These are phyloP conservation scores for Porphyrio hochstetteri DNA, from an alignment of 2,113 vertebrate genomes.

Conservation along the genomic window DNA sequence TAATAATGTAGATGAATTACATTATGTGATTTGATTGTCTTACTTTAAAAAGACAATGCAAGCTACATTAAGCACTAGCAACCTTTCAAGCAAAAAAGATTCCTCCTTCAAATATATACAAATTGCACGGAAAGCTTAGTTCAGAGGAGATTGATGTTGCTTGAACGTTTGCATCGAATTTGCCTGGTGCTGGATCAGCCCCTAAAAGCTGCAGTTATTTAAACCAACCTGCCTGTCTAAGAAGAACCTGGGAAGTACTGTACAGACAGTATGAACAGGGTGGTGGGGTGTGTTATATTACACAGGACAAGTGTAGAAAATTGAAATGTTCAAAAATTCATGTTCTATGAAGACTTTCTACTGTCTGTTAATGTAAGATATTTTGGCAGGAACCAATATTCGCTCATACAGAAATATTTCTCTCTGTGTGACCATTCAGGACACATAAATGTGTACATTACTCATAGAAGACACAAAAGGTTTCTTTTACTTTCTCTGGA, in stretches of 20 bases:
- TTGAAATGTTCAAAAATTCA: background rate
- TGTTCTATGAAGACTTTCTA: background rate
- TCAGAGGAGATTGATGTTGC: background rate
- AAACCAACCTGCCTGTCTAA: background rate
- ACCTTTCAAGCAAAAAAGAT: slow-evolving; percentile 1
- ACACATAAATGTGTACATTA: background rate
- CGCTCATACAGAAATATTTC: background rate
- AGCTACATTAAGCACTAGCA: slow-evolving; percentile 31
- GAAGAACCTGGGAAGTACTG: background rate
- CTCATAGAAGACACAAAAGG: background rate
- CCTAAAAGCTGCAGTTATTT: slow-evolving; percentile 3
- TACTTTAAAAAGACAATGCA: slow-evolving; percentile 26
- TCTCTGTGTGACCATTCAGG: background rate
- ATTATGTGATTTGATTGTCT: slow-evolving; percentile 23
- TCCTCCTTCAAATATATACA: slow-evolving; percentile 4
- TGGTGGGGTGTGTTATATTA: background rate
- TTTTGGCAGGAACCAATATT: background rate
- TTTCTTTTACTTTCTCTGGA: background rate
- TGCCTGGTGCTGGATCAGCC: background rate
- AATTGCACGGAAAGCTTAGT: background rate
- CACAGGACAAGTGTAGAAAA: background rate
- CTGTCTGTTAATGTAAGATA: background rate
- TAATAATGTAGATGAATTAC: background rate
- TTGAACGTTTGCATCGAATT: background rate
- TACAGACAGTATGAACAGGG: background rate